A percentile compares a stretch with the other conserved stretches of the same genome.
phyloP scores from a whole-genome alignment of 2,888 invertebrate species.

The Drosophila imparisetae region DNA sequence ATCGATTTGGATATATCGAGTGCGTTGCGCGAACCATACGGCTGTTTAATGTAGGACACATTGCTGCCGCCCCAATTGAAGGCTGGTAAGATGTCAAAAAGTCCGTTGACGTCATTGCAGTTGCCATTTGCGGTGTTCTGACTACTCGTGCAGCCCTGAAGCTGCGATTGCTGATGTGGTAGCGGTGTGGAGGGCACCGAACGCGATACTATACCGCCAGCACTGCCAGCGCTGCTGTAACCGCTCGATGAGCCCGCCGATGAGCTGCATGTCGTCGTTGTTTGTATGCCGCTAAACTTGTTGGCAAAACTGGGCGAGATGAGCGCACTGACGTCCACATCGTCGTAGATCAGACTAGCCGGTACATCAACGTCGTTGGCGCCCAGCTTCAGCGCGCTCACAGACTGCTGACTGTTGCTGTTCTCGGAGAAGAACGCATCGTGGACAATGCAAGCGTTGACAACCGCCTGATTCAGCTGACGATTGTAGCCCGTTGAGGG shows the following conservation, averaged over 20 bases:
- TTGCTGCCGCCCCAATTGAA: conserved; percentile 52
- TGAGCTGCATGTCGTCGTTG: conserved; percentile 78
- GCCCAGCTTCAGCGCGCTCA: conserved; percentile 59
- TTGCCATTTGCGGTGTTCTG: conserved; percentile 34
- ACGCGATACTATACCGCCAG: conserved; percentile 86
- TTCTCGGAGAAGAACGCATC: conserved; percentile 77
- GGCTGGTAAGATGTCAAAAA: conserved; percentile 61
- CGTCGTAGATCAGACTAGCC: conserved; percentile 67
- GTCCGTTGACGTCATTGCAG: conserved; percentile 49
- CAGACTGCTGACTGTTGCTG: conserved; percentile 77
- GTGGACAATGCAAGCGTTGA: conserved; percentile 15
- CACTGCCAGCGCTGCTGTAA: conserved; percentile 77
- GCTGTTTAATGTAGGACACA: conserved; percentile 39
- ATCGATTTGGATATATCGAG: conserved; percentile 90
- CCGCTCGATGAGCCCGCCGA: conserved; percentile 82
- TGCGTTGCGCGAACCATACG: conserved; percentile 62
- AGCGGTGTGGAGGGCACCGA: conserved; percentile 90
- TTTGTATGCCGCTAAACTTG: conserved; percentile 75
- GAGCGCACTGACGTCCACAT: conserved; percentile 80
- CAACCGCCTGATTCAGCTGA: conserved; percentile 43
- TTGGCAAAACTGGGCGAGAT: conserved; percentile 79
- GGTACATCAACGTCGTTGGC: conserved; percentile 64
- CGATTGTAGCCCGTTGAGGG: conserved; percentile 81
- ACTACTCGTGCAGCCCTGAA: conserved; percentile 40
- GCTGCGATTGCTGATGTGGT: conserved; percentile 83